Conservation (phyloP, 1,140 invertebrate species). For the Subanguina moxae region DNA sequence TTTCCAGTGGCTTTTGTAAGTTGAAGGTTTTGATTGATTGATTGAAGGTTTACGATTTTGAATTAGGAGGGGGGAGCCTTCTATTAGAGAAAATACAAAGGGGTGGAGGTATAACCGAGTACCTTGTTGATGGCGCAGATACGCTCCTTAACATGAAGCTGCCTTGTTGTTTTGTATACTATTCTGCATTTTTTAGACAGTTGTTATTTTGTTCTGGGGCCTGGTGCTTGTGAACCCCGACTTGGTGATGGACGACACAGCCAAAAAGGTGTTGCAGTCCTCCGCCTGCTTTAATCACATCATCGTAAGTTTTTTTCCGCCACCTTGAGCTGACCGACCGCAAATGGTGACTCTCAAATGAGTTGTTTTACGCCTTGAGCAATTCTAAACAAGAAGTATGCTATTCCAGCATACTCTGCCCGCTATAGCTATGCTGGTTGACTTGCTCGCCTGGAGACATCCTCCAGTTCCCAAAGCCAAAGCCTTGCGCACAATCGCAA, state of each 20-base stretch:
- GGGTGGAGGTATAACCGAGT: no score
- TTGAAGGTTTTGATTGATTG: no score
- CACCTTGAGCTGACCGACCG: no score
- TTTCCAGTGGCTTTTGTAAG: conserved; percentile 40
- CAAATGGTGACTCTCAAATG: no score
- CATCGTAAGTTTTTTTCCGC: conserved; percentile 32
- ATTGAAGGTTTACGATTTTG: no score
- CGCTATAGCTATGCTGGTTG: conserved; percentile 27
- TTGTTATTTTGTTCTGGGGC: conserved; percentile 44
- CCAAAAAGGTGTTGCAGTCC: conserved; percentile 28
- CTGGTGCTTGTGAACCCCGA: conserved; percentile 39
- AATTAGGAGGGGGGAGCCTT: no score
- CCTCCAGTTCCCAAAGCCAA: background rate
- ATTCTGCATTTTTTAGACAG: conserved; percentile 37
- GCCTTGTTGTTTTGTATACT: no score
- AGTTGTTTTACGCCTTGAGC: background rate
- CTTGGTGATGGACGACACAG: conserved; percentile 34
- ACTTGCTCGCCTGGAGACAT: conserved; percentile 32
- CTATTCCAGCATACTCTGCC: background rate
- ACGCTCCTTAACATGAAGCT: no score
- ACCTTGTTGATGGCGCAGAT: no score
- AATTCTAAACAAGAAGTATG: background rate
- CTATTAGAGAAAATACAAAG: no score
- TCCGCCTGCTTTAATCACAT: conserved; percentile 44
- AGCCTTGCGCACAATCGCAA: conserved; percentile 26